A percentile compares a stretch with the other conserved stretches of the same genome.
These are phyloP conservation scores for Lepidocyrtoides sp. DNA, from an alignment of 2,888 invertebrate genomes.

Conservation along the genomic window DNA sequence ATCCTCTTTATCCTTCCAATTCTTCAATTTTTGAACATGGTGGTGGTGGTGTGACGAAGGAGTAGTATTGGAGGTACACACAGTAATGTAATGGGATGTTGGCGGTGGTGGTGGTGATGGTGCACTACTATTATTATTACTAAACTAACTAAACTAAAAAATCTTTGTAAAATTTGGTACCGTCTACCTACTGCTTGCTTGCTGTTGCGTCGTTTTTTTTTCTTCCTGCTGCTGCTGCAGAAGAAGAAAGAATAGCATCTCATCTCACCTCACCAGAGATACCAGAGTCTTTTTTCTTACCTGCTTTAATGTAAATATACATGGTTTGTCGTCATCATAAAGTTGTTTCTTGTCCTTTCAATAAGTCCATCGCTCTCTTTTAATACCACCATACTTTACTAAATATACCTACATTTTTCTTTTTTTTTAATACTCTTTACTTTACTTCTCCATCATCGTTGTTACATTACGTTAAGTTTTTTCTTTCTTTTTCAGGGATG, in stretches of 20 bases:
- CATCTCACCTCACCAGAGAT: too few relatives aligned
- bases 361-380: conserved; percentile 63
- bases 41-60: neutral
- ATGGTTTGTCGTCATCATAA: neutral
- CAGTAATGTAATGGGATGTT: neutral
- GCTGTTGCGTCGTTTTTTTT: neutral
- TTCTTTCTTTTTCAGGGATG: conserved; percentile 28
- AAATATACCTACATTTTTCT: conserved; percentile 48
- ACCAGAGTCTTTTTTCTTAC: neutral
- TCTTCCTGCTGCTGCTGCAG: neutral
- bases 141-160: conserved; percentile 33
- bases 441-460: conserved; percentile 26
- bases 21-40: conserved; percentile 33
- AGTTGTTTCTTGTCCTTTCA: conserved; percentile 37
- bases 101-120: neutral
- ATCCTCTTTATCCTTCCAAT: conserved; percentile 47
- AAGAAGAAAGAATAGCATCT: conserved; percentile 14
- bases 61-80: too few relatives aligned
- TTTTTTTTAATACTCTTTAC: conserved; percentile 15
- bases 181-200: neutral
- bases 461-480: conserved; percentile 3
- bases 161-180: conserved; percentile 15
- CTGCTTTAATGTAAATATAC: neutral
- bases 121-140: conserved; percentile 24
- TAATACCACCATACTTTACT: conserved; percentile 47